phyloP scores from a whole-genome alignment of 37 sponge, comb jelly and placozoan species.

The Petrosia ficiformis region DNA sequence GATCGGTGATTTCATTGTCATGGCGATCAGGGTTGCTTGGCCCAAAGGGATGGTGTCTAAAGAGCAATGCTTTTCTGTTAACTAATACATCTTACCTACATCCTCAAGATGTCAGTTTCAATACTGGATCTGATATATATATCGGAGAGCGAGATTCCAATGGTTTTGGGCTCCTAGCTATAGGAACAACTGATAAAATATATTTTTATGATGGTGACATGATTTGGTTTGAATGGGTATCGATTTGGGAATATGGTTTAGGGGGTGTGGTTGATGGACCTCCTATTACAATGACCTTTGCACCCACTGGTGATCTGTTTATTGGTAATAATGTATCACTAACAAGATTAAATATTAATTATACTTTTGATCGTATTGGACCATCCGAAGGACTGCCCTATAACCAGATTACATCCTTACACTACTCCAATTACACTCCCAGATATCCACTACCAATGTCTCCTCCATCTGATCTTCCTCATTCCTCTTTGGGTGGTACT shows the following conservation, averaged over 20 bases:
- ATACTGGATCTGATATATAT: not conserved
- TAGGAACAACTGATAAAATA: conserved; percentile 32
- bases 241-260: conserved; percentile 52
- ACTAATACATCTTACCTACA: not conserved
- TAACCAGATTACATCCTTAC: conserved; percentile 40
- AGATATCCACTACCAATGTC: conserved; percentile 19
- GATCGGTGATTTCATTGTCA: conserved; percentile 16
- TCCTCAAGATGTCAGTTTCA: not conserved
- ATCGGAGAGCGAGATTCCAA: not conserved
- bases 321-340: conserved; percentile 74
- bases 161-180: conserved; percentile 70
- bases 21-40: conserved; percentile 32
- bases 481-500: conserved; percentile 1
- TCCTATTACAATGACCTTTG: conserved; percentile 56
- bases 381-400: conserved; percentile 73
- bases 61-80: not conserved
- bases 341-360: conserved; percentile 58
- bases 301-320: conserved; percentile 59
- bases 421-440: conserved; percentile 10
- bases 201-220: conserved; percentile 68
- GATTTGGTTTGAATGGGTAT: conserved; percentile 88
- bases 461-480: not conserved
- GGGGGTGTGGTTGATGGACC: conserved; percentile 86
- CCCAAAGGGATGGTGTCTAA: not conserved
- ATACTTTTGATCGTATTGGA: conserved; percentile 79